Conservation (phyloP, 2,888 invertebrate species). For the Microctonus brassicae region DNA sequence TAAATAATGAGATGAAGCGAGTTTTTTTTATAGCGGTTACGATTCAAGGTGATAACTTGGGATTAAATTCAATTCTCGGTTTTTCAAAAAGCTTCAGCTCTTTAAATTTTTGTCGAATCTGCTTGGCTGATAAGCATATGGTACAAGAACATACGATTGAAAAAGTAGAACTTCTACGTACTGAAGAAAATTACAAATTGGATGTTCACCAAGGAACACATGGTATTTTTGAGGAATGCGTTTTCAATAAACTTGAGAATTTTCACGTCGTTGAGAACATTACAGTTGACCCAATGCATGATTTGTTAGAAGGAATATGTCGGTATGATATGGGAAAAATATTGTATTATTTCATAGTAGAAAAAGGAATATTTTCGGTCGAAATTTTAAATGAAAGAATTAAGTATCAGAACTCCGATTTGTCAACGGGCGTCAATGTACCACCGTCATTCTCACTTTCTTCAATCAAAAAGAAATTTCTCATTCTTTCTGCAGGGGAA, state of each 20-base stretch:
- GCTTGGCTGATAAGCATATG: conserved; percentile 9
- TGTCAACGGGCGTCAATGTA: too few species aligned
- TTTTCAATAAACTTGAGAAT: conserved; percentile 22
- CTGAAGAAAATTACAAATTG: conserved; percentile 21
- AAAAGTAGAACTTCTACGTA: conserved; percentile 22
- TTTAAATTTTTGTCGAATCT: conserved; percentile 38
- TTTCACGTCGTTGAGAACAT: conserved; percentile 33
- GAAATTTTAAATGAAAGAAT: too few species aligned
- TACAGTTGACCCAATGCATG: conserved; percentile 36
- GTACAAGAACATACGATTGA: conserved; percentile 24
- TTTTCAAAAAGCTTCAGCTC: conserved; percentile 38
- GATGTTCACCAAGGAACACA: conserved; percentile 2
- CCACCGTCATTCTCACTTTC: conserved; percentile 22
- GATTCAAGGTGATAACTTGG: conserved; percentile 46
- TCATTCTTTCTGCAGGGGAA: background rate
- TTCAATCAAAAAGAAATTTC: conserved; percentile 27
- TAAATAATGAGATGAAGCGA: conserved; percentile 37
- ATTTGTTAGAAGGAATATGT: conserved; percentile 32
- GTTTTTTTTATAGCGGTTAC: too few species aligned
- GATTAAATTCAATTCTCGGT: conserved; percentile 38
- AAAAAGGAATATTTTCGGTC: too few species aligned
- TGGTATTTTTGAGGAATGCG: conserved; percentile 23
- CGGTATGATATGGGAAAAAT: conserved; percentile 18
- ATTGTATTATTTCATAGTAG: conserved; percentile 10
- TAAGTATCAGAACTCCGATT: too few species aligned